A percentile compares a stretch with the other conserved stretches of the same genome.
phyloP scores from a whole-genome alignment of 2,113 vertebrate species.

The Pitta sordida region DNA sequence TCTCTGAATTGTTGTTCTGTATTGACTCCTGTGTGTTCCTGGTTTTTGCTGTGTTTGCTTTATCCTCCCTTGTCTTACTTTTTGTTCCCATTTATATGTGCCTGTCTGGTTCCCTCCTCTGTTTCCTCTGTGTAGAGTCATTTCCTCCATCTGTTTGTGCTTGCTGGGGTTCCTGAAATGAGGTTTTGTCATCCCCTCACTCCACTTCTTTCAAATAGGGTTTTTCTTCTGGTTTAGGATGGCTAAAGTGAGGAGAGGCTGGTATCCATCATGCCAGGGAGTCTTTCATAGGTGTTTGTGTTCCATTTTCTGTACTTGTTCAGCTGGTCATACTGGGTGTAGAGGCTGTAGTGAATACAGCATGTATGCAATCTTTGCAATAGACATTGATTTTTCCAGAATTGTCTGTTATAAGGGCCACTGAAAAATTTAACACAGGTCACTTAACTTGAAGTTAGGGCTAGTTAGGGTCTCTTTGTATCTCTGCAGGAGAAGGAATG shows the following conservation, averaged over 20 bases:
- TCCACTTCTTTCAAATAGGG: background rate
- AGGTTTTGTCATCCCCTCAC: background rate
- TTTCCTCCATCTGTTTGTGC: background rate
- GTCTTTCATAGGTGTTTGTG: background rate
- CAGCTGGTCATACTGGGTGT: rapidly evolving
- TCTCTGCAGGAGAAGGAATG: background rate
- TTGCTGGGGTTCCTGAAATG: background rate
- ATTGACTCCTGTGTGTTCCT: background rate
- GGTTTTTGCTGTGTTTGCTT: background rate
- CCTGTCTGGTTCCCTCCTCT: background rate
- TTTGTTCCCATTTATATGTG: background rate
- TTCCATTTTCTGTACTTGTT: background rate
- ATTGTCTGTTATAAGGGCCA: background rate
- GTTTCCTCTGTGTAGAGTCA: background rate
- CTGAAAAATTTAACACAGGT: background rate
- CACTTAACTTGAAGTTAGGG: background rate
- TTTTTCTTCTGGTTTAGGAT: background rate
- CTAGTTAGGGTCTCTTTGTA: background rate
- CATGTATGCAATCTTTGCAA: background rate
- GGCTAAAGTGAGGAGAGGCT: background rate
- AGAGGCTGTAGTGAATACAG: background rate
- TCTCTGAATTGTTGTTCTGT: background rate
- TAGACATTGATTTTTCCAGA: background rate
- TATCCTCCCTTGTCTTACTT: background rate
- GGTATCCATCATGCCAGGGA: background rate